phyloP scores from a whole-genome alignment of 2,888 invertebrate species.

The Corythucha ciliata region DNA sequence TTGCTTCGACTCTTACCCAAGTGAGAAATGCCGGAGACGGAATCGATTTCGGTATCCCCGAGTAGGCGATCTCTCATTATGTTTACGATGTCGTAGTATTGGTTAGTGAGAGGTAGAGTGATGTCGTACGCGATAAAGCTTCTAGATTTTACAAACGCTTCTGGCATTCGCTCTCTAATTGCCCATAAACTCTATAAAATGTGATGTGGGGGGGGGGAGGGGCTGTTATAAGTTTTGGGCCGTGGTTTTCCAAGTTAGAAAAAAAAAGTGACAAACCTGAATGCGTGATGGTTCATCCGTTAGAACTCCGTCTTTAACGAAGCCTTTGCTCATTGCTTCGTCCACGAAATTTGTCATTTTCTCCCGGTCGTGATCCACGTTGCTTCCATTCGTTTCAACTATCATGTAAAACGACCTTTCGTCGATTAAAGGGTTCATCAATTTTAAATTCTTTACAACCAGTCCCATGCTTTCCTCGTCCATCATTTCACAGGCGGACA shows the following conservation, averaged over 20 bases:
- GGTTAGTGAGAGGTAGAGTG: conserved; percentile 63
- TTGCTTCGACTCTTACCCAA: too few species aligned
- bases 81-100: conserved; percentile 82
- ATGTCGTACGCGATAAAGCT: conserved; percentile 94
- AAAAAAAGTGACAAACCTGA: neutral
- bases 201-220: too few species aligned
- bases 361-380: conserved; percentile 72
- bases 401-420: conserved; percentile 66
- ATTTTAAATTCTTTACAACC: conserved; percentile 42
- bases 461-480: conserved; percentile 62
- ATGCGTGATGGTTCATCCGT: conserved; percentile 43
- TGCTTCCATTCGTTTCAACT: conserved; percentile 81
- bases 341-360: conserved; percentile 73
- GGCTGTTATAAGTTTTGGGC: too few species aligned
- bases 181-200: conserved; percentile 72
- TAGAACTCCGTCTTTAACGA: conserved; percentile 73
- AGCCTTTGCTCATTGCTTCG: conserved; percentile 55
- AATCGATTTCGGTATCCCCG: conserved; percentile 45
- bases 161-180: conserved; percentile 74
- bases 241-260: too few species aligned
- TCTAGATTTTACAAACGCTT: conserved; percentile 65
- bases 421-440: conserved; percentile 37
- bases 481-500: conserved; percentile 94
- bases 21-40: conserved; percentile 86
- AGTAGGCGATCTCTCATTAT: conserved; percentile 57